Evolutionary conservation across 2,888 invertebrate genomes (phyloP).

Genomic region (Iselma pallidipennis): DNA sequence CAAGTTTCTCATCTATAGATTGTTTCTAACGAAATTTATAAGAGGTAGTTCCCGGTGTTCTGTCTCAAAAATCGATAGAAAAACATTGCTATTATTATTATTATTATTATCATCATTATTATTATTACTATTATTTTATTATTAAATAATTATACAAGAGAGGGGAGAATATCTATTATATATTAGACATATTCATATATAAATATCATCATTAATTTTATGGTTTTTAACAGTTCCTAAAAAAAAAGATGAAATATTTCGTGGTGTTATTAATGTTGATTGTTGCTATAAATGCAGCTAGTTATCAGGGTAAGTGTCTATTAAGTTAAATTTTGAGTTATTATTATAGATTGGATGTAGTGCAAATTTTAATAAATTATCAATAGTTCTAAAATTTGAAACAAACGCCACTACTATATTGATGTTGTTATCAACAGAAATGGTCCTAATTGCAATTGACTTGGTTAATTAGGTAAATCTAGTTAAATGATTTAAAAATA

Average conservation of each 20-base stretch:
- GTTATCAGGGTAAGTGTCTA: constrained; percentile 14
- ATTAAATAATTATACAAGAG: constrained; percentile 8
- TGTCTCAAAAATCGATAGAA: neutral
- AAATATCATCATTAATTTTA: constrained; percentile 13
- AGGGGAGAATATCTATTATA: constrained; percentile 13
- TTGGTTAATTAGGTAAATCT: too few relatives aligned
- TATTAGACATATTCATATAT: constrained; percentile 8
- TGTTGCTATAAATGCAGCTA: constrained; percentile 13
- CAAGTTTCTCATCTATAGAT: constrained; percentile 14
- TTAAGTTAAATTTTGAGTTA: neutral
- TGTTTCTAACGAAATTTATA: constrained; percentile 8
- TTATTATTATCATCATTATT: neutral
- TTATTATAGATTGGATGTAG: too few relatives aligned
- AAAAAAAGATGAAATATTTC: constrained; percentile 16
- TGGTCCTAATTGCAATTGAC: neutral
- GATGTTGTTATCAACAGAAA: neutral
- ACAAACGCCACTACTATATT: neutral
- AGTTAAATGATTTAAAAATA: too few relatives aligned
- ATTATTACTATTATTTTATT: too few relatives aligned
- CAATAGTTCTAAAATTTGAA: neutral
- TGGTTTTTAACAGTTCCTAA: constrained; percentile 6
- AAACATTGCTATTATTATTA: neutral
- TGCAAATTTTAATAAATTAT: neutral
- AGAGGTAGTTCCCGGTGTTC: constrained; percentile 21
- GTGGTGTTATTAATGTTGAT: constrained; percentile 4